These are phyloP conservation scores for Myotis pilosus DNA, from an alignment of 2,797 vertebrate genomes.

Conservation along the genomic window DNA sequence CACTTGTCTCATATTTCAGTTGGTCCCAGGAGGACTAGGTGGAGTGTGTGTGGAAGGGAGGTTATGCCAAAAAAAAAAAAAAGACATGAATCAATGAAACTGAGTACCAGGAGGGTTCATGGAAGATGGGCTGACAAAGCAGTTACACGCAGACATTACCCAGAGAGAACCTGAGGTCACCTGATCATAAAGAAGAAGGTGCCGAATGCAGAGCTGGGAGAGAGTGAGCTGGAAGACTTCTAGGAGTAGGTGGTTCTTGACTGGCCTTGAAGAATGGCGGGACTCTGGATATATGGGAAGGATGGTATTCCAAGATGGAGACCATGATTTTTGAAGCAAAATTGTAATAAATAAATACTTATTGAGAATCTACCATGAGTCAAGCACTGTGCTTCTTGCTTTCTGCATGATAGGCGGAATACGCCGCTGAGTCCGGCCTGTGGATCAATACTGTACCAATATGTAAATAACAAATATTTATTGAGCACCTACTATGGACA, in stretches of 20 bases:
- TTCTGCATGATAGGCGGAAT: background rate
- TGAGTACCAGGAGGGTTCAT: background rate
- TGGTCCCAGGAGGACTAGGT: background rate
- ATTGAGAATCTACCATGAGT: background rate
- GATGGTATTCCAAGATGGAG: background rate
- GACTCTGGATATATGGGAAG: background rate
- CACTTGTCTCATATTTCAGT: background rate
- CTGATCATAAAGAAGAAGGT: background rate
- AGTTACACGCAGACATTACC: background rate
- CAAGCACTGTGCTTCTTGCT: background rate
- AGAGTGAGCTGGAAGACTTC: background rate
- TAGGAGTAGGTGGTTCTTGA: background rate
- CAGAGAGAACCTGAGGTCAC: background rate
- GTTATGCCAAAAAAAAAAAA: background rate
- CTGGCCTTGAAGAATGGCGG: background rate
- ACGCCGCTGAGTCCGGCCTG: background rate
- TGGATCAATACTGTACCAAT: background rate
- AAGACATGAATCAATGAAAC: background rate
- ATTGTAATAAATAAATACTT: background rate
- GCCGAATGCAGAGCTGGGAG: background rate
- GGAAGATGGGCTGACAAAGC: background rate
- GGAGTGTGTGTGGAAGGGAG: background rate
- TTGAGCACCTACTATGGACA: background rate
- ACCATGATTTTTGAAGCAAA: background rate
- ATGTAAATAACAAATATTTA: conserved; percentile 23